A percentile compares a stretch with the other conserved stretches of the same genome.
Conservation (phyloP, 2,113 vertebrate genomes). For the Cromileptes altivelis region DNA sequence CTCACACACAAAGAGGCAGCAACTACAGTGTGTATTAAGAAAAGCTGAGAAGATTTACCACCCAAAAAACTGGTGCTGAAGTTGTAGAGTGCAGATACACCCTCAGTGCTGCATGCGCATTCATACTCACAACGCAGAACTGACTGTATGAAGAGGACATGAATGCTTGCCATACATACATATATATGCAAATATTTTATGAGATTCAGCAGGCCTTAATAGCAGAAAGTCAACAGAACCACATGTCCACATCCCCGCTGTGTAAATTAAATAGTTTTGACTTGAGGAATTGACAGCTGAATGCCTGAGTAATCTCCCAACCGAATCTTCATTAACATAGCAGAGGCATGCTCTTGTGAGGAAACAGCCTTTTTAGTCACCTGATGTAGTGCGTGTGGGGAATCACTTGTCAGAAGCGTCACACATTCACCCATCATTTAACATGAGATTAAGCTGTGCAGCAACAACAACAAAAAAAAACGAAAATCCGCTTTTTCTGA, state of each 20-base stretch:
- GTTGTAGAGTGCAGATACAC: background rate
- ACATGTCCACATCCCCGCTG: background rate
- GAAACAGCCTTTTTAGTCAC: slow-evolving; percentile 41
- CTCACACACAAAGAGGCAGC: slow-evolving; percentile 35
- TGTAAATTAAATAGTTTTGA: slow-evolving; percentile 32
- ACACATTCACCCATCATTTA: slow-evolving; percentile 44
- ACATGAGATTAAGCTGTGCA: background rate
- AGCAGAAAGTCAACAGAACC: slow-evolving; percentile 15
- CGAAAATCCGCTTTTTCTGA: background rate
- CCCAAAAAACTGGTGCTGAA: slow-evolving; percentile 10
- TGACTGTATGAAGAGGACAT: background rate
- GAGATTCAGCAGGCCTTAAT: background rate
- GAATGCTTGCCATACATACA: slow-evolving; percentile 9
- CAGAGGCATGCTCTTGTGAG: slow-evolving; percentile 11
- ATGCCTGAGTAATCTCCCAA: slow-evolving; percentile 32
- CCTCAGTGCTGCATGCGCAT: background rate
- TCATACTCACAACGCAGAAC: background rate
- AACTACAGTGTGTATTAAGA: slow-evolving; percentile 18
- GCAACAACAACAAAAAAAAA: background rate
- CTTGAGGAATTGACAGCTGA: slow-evolving; percentile 26
- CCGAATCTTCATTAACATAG: slow-evolving; percentile 34
- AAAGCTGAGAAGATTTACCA: slow-evolving; percentile 20
- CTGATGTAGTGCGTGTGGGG: slow-evolving; percentile 2
- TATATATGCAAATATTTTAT: slow-evolving; percentile 24
- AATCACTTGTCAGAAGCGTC: slow-evolving; percentile 42